phyloP scores from a whole-genome alignment of 2,797 vertebrate species.

The Alca torda region DNA sequence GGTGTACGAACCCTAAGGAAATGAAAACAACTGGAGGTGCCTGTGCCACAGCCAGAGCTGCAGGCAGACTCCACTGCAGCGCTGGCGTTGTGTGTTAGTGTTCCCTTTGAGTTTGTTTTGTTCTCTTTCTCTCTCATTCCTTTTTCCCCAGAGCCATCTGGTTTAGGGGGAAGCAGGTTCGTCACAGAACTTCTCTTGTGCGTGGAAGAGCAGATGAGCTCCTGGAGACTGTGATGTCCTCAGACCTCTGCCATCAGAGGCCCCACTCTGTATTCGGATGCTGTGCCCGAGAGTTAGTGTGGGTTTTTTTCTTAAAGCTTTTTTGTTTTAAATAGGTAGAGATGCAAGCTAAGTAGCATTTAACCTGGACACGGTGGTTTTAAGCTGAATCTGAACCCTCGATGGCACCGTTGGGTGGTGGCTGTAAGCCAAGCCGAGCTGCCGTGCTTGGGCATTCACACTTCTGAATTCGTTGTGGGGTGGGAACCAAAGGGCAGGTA shows the following conservation, averaged over 20 bases:
- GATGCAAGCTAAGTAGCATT: background rate
- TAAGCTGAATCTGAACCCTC: no score
- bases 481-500: no score
- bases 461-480: no score
- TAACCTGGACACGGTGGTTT: background rate
- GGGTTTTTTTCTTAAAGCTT: background rate
- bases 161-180: background rate
- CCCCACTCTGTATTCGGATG: background rate
- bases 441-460: fast-evolving
- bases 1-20: background rate
- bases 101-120: background rate
- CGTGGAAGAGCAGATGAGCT: background rate
- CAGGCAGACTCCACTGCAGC: background rate
- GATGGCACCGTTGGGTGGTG: no score
- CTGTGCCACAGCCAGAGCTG: background rate
- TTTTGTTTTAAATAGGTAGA: background rate
- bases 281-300: background rate
- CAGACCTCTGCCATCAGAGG: background rate
- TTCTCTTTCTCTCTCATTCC: no score
- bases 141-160: background rate
- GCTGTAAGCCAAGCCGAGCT: background rate
- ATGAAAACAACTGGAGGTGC: background rate
- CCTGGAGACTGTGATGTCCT: background rate
- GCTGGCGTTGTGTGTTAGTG: background rate
- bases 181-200: background rate